Conservation (phyloP, 2,888 invertebrate species). For the Hydroisotoma schaefferi region DNA sequence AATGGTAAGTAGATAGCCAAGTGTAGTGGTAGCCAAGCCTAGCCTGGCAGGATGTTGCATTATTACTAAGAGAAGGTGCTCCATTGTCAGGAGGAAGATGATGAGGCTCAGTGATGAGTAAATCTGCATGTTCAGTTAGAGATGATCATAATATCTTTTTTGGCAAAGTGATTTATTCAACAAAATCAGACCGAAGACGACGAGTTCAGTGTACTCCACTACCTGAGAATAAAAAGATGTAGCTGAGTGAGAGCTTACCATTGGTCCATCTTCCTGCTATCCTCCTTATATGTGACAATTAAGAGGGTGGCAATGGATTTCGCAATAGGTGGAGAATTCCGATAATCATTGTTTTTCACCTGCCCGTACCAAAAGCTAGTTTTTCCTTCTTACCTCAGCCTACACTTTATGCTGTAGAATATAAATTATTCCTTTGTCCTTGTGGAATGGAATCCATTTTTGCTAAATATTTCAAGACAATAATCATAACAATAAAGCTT, state of each 20-base stretch:
- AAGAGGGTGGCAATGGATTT: slow-evolving; percentile 45
- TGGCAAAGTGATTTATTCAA: slow-evolving; percentile 47
- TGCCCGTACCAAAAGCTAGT: no score
- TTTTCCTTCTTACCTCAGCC: no score
- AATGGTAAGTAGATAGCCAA: not conserved
- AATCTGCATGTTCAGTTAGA: slow-evolving; percentile 31
- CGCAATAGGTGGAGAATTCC: slow-evolving; percentile 41
- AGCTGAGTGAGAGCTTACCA: not conserved
- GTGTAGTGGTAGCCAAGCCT: not conserved
- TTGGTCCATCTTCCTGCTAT: slow-evolving; percentile 11
- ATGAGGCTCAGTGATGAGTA: slow-evolving; percentile 8
- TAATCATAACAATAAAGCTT: no score
- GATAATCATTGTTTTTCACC: slow-evolving; percentile 24
- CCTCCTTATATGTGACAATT: slow-evolving; percentile 26
- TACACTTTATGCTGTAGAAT: no score
- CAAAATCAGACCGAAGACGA: slow-evolving; percentile 45
- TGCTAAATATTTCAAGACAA: no score
- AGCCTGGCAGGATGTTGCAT: not conserved
- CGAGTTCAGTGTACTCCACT: slow-evolving; percentile 48
- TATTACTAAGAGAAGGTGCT: not conserved
- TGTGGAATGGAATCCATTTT: no score
- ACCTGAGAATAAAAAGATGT: slow-evolving; percentile 3
- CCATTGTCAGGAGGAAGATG: not conserved
- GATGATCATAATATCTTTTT: slow-evolving; percentile 42
- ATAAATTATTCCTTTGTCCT: no score